Evolutionary conservation across 2,797 vertebrate species (phyloP), one percentile per base, ranked within the genome.

Genomic region (Scarus forsteni): DNA sequence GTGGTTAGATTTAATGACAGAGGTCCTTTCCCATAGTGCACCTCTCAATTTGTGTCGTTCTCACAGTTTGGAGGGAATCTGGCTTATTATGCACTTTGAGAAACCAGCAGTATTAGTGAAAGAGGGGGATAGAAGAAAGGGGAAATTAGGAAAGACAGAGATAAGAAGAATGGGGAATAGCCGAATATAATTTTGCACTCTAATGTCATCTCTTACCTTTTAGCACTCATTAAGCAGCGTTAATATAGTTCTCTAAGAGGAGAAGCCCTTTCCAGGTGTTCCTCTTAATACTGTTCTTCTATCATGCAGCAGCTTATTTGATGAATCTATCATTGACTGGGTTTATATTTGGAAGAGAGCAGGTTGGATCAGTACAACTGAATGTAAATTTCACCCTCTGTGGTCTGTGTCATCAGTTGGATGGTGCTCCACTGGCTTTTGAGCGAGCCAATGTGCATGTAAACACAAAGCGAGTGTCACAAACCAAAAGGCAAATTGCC

Each of bases 401-500:
- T 14, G 34, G 35, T 63, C 14, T 11, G 54, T 53, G 54, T 66
- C 53, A 12, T 7, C 19, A 15, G 59, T 62, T 35, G 50, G 42
- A 19, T 2, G 1, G 0, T 10, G 27, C 14, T 53, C 39, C 42
- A 13, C 2, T 51, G 43, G 61, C 50, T n/a, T 78, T 52, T 46
- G 57, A 45, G 67, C 49, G 56, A 77, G 59, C 56, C 74, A 70
- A 66, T 68, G 60, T 2, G 19, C 64, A 79, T 82, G 72, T 80
- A 73, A 86, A 83, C 66, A 77, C 71, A 85, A 74, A 63, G 70
- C 73, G 82, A 92, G 71, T 72, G 79, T 81, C 81, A 35, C 66
- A 61, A 62, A 62, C 44, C 35, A 61, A 51, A 27, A 76, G 58
- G 73, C 60, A 83, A 80, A 84, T 53, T 76, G 71, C 56, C 73